Evolutionary conservation across 2,888 invertebrate species (phyloP).

Genomic region (Scaptomyza cyrtandrae): DNA sequence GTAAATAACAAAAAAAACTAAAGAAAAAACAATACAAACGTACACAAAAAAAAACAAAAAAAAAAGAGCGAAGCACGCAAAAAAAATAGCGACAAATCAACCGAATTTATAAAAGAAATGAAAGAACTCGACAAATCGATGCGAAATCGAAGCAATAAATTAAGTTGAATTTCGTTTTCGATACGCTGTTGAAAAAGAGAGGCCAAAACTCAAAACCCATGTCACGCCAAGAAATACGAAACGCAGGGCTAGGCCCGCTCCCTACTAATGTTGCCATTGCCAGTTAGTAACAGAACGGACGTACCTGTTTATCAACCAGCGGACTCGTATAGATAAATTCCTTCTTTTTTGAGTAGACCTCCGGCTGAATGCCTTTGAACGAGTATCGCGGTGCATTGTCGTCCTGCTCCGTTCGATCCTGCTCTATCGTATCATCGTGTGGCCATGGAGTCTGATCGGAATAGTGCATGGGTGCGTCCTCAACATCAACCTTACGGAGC

Average conservation of each 20-base stretch:
- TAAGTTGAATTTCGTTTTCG: slow-evolving; percentile 68
- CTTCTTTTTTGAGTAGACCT: slow-evolving; percentile 78
- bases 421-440: neutral
- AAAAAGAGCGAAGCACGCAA: slow-evolving; percentile 34
- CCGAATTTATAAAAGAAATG: slow-evolving; percentile 75
- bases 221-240: slow-evolving; percentile 52
- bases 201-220: slow-evolving; percentile 18
- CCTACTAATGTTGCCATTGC: neutral
- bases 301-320: slow-evolving; percentile 79
- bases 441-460: slow-evolving; percentile 6
- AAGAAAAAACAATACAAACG: slow-evolving; percentile 1
- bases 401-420: slow-evolving; percentile 23
- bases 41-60: slow-evolving; percentile 1
- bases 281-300: neutral
- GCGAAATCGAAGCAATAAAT: slow-evolving; percentile 77
- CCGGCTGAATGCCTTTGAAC: slow-evolving; percentile 80
- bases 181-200: slow-evolving; percentile 48
- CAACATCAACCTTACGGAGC: slow-evolving; percentile 20
- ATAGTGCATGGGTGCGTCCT: slow-evolving; percentile 7
- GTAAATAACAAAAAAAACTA: slow-evolving; percentile 23
- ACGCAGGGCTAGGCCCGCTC: slow-evolving; percentile 40
- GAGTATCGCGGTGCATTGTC: slow-evolving; percentile 68
- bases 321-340: slow-evolving; percentile 77
- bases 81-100: slow-evolving; percentile 71
- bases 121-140: slow-evolving; percentile 77